Percentiles rank a stretch among this genome's conserved stretches.
These are phyloP conservation scores for Pungitius pungitius DNA, from an alignment of 2,113 vertebrate genomes.

Conservation along the genomic window DNA sequence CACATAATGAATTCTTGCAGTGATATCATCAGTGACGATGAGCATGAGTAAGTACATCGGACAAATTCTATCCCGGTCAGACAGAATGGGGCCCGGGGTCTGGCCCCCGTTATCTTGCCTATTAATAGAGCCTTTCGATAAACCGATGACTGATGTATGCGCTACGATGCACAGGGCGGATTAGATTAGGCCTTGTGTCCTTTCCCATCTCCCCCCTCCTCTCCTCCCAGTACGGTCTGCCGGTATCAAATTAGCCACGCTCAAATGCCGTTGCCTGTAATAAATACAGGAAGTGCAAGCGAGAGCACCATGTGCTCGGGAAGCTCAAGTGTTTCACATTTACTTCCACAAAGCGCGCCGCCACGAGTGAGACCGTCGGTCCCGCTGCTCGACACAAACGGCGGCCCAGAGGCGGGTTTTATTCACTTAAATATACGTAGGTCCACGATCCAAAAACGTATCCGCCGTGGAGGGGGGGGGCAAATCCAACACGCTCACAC, in stretches of 20 bases:
- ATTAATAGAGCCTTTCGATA: conserved; percentile 33
- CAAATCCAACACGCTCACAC: conserved; percentile 59
- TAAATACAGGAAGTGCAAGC: conserved; percentile 72
- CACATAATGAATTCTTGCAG: conserved; percentile 4
- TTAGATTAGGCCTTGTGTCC: conserved; percentile 67
- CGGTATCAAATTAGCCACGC: conserved; percentile 71
- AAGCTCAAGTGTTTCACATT: conserved; percentile 58
- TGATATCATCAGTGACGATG: neutral
- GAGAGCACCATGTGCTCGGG: conserved; percentile 26
- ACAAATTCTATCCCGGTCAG: neutral
- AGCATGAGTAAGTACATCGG: neutral
- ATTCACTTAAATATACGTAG: conserved; percentile 55
- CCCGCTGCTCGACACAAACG: conserved; percentile 30
- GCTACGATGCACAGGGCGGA: conserved; percentile 63
- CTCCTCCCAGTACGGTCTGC: conserved; percentile 52
- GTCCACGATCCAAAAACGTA: conserved; percentile 59
- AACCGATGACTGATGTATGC: conserved; percentile 63
- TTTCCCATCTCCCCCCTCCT: conserved; percentile 42
- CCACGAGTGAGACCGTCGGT: conserved; percentile 43
- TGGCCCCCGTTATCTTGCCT: neutral
- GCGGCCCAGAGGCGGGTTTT: conserved; percentile 22
- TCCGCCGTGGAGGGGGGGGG: conserved; percentile 16
- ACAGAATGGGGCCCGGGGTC: neutral
- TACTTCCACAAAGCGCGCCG: conserved; percentile 43
- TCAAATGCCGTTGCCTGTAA: conserved; percentile 67